Evolutionary conservation across 2,113 vertebrate species (phyloP), one percentile per base, ranked within the genome.

Genomic region (Calyptomena viridis): DNA sequence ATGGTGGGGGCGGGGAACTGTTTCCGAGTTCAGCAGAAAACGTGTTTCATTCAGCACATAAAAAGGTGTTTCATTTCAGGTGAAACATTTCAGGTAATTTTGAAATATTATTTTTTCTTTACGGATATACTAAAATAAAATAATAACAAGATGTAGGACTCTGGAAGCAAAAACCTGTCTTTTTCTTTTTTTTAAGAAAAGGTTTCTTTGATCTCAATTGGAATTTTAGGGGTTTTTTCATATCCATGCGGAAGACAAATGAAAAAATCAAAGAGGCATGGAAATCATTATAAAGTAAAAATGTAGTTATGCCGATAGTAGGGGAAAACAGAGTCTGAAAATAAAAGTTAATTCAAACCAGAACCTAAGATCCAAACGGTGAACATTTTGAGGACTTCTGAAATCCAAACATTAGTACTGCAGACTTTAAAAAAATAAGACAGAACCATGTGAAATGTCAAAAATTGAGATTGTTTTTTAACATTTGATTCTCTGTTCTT

Each of bases 281-380:
- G 14, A 46, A 74, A 39, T 89, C 42, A 28, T 52, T 62, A 46
- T 60, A 8, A 83, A 46, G 19, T 12, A 16, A 71, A 94, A 93
- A 75, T 37, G 33, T 72, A 44, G 47, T 78, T 89, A 30, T 8
- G n/a, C 19, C 1, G 5, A 28, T 72, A 33, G 22, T 75, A 89
- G 72, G 35, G 81, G 39, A 56, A 94, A 79, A 59, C 9, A 67
- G 67, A 80, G 30, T 40, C 47, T 75, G 73, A 81, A 93, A 92
- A 78, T 13, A 52, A 75, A 53, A 92, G 66, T 58, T 89, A 77
- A 91, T 63, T 90, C 33, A 91, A 94, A 94, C 52, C 73, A 94
- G 50, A 92, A 81, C 17, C 55, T 42, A 59, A 76, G 62, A 53
- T 90, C 46, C 50, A 40, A 90, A 60, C 28, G 66, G 6, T 60